Conservation (phyloP, 2,888 invertebrate genomes). For the Caenorhabditis afra region DNA sequence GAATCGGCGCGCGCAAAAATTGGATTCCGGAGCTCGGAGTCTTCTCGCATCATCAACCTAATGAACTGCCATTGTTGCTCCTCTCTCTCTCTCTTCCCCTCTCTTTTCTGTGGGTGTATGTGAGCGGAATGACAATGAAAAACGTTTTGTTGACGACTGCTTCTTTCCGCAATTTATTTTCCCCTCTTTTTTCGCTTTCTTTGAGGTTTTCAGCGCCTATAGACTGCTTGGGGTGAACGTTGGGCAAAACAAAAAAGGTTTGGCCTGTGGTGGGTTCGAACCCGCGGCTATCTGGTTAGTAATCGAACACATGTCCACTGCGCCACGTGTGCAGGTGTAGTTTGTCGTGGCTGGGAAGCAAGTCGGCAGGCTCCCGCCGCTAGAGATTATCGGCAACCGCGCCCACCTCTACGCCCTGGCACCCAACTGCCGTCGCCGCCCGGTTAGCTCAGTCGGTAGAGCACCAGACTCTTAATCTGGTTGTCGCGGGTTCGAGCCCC, state of each 20-base stretch:
- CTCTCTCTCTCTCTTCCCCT: neutral
- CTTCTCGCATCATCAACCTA: conserved; percentile 55
- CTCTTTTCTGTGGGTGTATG: too few relatives aligned
- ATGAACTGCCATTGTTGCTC: conserved; percentile 54
- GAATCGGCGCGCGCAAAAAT: conserved; percentile 3
- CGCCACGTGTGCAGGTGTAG: too few relatives aligned
- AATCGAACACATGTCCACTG: too few relatives aligned
- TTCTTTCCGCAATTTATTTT: conserved; percentile 1
- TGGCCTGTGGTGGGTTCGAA: too few relatives aligned
- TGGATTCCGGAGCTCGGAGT: conserved; percentile 23
- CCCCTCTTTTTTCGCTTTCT: neutral
- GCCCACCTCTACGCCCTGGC: too few relatives aligned
- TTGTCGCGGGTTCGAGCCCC: conserved; percentile 80
- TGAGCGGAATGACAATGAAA: conserved; percentile 53
- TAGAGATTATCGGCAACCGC: too few relatives aligned
- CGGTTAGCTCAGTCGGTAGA: conserved; percentile 80
- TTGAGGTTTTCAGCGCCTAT: neutral
- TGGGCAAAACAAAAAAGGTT: too few relatives aligned
- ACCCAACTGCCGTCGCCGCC: conserved; percentile 55
- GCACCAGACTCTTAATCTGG: conserved; percentile 80
- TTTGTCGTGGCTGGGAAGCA: too few relatives aligned
- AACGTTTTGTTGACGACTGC: conserved; percentile 30
- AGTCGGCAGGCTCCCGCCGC: too few relatives aligned
- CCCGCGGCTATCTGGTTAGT: too few relatives aligned
- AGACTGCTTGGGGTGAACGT: too few relatives aligned